Evolutionary conservation across 2,888 invertebrate genomes (phyloP).

Genomic region (Ichneumon xanthorius): DNA sequence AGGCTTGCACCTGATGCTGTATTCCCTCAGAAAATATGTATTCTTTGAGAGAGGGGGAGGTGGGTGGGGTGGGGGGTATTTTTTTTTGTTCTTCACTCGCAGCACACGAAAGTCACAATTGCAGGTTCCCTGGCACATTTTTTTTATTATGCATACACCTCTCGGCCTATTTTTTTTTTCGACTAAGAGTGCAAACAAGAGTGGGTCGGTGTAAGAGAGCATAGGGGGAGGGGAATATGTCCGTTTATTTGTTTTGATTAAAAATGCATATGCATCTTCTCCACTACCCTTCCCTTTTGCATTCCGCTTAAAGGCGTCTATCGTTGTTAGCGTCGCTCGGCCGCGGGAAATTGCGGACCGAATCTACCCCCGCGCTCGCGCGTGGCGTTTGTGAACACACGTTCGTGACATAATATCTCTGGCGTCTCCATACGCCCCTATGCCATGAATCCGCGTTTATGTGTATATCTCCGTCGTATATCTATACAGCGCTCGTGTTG

Average conservation of each 20-base stretch:
- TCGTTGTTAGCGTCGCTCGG: constrained; percentile 39
- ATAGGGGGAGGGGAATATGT: constrained; percentile 39
- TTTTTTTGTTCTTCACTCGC: constrained; percentile 11
- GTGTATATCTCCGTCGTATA: background rate
- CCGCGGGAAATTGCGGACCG: constrained; percentile 34
- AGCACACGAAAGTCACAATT: constrained; percentile 43
- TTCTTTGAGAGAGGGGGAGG: background rate
- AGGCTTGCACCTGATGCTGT: background rate
- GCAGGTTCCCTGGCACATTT: constrained; percentile 8
- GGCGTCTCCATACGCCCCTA: constrained; percentile 1
- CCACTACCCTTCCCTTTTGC: background rate
- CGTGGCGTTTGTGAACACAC: constrained; percentile 4
- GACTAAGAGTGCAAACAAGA: constrained; percentile 25
- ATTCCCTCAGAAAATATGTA: background rate
- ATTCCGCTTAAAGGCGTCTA: constrained; percentile 20
- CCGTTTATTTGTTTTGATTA: constrained; percentile 66
- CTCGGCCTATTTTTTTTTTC: constrained; percentile 51
- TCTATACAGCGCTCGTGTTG: background rate
- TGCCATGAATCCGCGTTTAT: constrained; percentile 31
- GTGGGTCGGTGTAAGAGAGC: constrained; percentile 52
- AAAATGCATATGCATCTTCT: constrained; percentile 59
- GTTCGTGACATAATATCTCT: constrained; percentile 51
- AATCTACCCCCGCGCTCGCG: background rate
- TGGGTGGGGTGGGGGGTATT: background rate
- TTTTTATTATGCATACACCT: constrained; percentile 61